Percentiles rank a stretch among this genome's conserved stretches.
phyloP scores from a whole-genome alignment of 2,797 vertebrate species.

The Percopsis omiscomaycus region DNA sequence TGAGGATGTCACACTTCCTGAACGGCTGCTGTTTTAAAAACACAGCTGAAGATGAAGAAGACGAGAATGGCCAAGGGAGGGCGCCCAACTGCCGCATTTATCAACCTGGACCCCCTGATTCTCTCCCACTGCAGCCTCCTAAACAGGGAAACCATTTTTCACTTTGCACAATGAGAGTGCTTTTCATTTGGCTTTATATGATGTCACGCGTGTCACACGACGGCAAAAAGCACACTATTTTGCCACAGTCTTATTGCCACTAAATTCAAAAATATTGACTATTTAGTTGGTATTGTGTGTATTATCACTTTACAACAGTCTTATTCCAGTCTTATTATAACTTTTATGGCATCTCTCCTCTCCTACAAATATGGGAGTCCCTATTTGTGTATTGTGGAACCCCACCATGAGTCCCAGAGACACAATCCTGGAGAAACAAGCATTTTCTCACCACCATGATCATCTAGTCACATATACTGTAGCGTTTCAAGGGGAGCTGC shows the following conservation, averaged over 20 bases:
- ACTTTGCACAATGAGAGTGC: constrained; percentile 39
- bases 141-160: constrained; percentile 58
- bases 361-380: constrained; percentile 16
- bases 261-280: too few relatives aligned
- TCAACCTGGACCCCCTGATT: constrained; percentile 17
- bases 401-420: too few relatives aligned
- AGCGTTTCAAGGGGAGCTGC: not conserved
- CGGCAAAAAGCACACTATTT: not conserved
- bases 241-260: too few relatives aligned
- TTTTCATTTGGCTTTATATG: constrained; percentile 13
- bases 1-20: constrained; percentile 8
- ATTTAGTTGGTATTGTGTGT: too few relatives aligned
- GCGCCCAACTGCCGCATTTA: constrained; percentile 44
- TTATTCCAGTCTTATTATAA: too few relatives aligned
- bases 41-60: constrained; percentile 20
- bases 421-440: too few relatives aligned
- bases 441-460: too few relatives aligned
- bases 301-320: too few relatives aligned
- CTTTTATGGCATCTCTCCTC: not conserved
- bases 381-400: not conserved
- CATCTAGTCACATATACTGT: not conserved
- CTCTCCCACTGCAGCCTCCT: not conserved
- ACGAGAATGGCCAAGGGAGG: constrained; percentile 48
- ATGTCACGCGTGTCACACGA: not conserved
- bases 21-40: not conserved